Evolutionary conservation across 2,797 vertebrate species (phyloP), one percentile per base, ranked within the genome.

Genomic region (Cossypha polioptera): DNA sequence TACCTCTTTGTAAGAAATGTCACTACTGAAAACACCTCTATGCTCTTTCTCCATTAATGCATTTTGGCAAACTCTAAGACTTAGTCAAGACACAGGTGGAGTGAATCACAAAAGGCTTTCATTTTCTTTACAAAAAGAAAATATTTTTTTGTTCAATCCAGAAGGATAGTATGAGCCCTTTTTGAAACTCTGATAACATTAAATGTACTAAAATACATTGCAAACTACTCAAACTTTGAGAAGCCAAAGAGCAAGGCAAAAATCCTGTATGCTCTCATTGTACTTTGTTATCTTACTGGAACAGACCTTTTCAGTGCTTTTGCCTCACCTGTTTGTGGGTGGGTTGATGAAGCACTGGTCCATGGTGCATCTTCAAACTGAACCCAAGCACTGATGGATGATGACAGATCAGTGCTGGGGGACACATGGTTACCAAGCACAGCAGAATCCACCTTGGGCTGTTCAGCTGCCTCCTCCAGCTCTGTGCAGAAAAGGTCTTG

Each of bases 311-410:
- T 14, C 15, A 68, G 17, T 42, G 28, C 17, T 38, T 69, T 50
- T 72, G 45, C 38, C 97, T 86, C 78, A 98, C 97, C 97, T 96
- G 96, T 68, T 86, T 95, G 96, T 76, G 91, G 28, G 9, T 77
- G 89, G 43, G 79, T 65, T 3, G 97, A 80, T 36, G 86, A 79
- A 38, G 82, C 65, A 88, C 71, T 97, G 62, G 92, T 55, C 98
- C 98, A 98, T 0, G 97, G 92, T 4, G 91, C 54, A 67, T 98
- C 98, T 86, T 98, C 98, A 97, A 98, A 98, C 26, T 97, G 98
- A 92, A 98, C 98, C 98, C 98, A 98, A 55, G 75, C 86, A 88
- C 96, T 97, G 89, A 98, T 97, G 78, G 98, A 97, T 0, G 95
- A 97, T 3, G 96, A 95, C 58, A 97, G 51, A 58, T 97, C 96